Evolutionary conservation across 2,797 vertebrate species (phyloP).

Genomic region (Gallirallus australis): DNA sequence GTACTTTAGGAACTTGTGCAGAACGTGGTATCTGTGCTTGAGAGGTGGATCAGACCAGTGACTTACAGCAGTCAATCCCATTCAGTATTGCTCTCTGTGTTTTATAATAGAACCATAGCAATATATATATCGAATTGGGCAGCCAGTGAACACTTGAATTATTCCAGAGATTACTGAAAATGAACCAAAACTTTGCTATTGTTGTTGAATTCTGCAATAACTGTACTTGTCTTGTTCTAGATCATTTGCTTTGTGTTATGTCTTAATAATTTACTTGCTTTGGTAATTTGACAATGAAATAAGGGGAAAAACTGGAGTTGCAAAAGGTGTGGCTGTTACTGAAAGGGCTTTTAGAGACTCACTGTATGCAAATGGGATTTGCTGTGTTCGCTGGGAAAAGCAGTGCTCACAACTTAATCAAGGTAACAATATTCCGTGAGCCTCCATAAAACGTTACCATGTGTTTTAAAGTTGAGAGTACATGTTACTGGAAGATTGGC

Average conservation of each 20-base stretch:
- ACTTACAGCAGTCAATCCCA: neutral
- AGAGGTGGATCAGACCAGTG: neutral
- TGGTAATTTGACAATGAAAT: neutral
- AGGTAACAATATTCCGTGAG: neutral
- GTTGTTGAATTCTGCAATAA: neutral
- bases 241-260: neutral
- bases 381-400: neutral
- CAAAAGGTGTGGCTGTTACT: neutral
- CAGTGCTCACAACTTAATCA: neutral
- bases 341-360: neutral
- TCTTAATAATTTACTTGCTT: neutral
- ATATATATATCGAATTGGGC: neutral
- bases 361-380: neutral
- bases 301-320: neutral
- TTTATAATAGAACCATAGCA: neutral
- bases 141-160: neutral
- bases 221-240: neutral
- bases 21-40: neutral
- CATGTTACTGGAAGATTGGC: neutral
- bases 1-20: neutral
- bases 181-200: neutral
- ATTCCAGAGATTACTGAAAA: neutral
- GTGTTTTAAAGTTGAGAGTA: neutral
- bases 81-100: neutral
- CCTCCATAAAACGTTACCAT: neutral